These are phyloP conservation scores for Hucho hucho DNA, from an alignment of 2,113 vertebrate genomes.

Conservation along the genomic window DNA sequence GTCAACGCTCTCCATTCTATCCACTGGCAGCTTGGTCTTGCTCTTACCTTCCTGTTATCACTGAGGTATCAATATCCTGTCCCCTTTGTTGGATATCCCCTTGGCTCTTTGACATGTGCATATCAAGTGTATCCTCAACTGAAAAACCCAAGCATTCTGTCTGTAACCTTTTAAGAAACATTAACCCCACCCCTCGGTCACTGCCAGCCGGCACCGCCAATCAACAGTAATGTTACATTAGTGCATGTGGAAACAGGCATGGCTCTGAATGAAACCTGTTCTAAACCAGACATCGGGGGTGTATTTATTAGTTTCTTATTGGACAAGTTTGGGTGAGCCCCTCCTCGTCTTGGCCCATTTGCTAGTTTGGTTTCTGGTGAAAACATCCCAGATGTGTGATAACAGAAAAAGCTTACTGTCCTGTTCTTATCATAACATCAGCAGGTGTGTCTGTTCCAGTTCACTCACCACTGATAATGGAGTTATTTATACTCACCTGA, in stretches of 20 bases:
- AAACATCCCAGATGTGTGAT: no score
- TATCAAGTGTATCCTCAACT: background rate
- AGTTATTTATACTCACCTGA: no score
- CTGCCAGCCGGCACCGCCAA: background rate
- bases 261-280: conserved; percentile 1
- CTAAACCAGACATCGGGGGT: background rate
- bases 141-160: background rate
- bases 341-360: no score
- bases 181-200: background rate
- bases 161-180: background rate
- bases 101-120: background rate
- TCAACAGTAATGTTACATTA: background rate
- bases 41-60: background rate
- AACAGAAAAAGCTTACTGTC: background rate
- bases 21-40: background rate
- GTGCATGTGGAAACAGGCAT: background rate
- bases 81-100: background rate
- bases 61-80: background rate
- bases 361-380: no score
- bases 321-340: no score
- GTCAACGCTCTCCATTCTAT: background rate
- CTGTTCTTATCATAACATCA: background rate
- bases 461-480: no score
- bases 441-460: background rate
- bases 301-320: no score